Evolutionary conservation across 2,797 vertebrate genomes (phyloP).

Genomic region (Anguilla pacifica): DNA sequence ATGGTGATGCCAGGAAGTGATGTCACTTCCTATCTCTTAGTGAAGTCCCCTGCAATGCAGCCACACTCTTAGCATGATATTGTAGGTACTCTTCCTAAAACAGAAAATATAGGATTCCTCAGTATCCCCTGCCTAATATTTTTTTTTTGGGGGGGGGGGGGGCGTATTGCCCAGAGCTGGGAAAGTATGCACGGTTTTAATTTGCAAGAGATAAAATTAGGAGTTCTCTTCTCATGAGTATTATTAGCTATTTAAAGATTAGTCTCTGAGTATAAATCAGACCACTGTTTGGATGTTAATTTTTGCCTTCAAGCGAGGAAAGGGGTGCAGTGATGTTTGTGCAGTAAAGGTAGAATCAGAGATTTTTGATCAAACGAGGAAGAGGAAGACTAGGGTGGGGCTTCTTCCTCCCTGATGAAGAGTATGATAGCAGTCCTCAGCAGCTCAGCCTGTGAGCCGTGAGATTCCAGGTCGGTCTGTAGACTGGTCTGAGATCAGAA

Average conservation of each 20-base stretch:
- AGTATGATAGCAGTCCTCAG: not conserved
- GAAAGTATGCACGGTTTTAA: not conserved
- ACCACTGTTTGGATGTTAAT: not conserved
- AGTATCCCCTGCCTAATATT: not conserved
- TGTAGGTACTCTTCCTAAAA: not conserved
- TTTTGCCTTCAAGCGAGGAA: not conserved
- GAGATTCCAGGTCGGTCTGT: not conserved
- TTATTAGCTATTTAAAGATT: not conserved
- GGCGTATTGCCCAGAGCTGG: too few relatives aligned
- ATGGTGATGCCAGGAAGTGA: too few relatives aligned
- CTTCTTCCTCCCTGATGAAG: too few relatives aligned
- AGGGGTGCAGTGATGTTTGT: not conserved
- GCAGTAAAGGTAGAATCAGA: not conserved
- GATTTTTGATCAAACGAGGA: not conserved
- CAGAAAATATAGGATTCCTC: not conserved
- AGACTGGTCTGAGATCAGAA: not conserved
- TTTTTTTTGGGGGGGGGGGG: not conserved
- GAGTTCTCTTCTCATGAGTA: not conserved
- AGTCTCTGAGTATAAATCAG: not conserved
- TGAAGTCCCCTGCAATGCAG: too few relatives aligned
- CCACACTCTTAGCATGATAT: too few relatives aligned
- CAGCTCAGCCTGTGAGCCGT: not conserved
- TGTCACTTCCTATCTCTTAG: too few relatives aligned
- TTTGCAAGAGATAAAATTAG: not conserved
- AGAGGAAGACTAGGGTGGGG: not conserved